Conservation (phyloP, 2,113 vertebrate species). For the Carlito syrichta region DNA sequence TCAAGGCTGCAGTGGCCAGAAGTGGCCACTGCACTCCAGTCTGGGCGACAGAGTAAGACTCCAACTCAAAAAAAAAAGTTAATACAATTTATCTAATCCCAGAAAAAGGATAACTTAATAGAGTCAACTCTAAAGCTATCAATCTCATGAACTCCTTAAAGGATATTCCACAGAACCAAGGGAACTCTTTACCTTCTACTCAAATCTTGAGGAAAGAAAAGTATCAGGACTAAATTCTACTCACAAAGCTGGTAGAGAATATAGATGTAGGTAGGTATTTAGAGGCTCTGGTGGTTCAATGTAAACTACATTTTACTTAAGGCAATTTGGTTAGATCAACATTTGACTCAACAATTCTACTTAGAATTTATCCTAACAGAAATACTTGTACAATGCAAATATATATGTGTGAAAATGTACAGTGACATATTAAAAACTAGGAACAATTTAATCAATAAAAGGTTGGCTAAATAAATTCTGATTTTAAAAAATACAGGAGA, state of each 20-base stretch:
- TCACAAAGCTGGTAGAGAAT: not conserved
- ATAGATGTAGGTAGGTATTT: not conserved
- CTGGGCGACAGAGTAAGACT: too few relatives aligned
- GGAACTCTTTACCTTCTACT: not conserved
- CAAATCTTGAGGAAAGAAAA: not conserved
- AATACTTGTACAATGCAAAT: conserved; percentile 17
- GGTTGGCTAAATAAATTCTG: not conserved
- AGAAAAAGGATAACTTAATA: not conserved
- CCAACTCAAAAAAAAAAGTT: too few relatives aligned
- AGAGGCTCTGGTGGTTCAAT: not conserved
- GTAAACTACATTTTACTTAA: not conserved
- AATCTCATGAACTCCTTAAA: not conserved
- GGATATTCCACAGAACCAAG: not conserved
- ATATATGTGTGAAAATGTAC: not conserved
- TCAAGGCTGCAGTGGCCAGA: too few relatives aligned
- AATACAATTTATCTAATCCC: not conserved
- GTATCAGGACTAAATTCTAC: not conserved
- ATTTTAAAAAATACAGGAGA: not conserved
- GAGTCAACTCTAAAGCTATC: not conserved
- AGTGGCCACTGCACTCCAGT: too few relatives aligned
- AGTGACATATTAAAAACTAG: not conserved
- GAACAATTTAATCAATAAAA: not conserved
- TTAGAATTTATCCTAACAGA: not conserved
- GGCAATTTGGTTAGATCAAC: not conserved
- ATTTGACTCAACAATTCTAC: not conserved